Evolutionary conservation across 2,888 invertebrate species (phyloP).

Genomic region (Oeneis ivallda): DNA sequence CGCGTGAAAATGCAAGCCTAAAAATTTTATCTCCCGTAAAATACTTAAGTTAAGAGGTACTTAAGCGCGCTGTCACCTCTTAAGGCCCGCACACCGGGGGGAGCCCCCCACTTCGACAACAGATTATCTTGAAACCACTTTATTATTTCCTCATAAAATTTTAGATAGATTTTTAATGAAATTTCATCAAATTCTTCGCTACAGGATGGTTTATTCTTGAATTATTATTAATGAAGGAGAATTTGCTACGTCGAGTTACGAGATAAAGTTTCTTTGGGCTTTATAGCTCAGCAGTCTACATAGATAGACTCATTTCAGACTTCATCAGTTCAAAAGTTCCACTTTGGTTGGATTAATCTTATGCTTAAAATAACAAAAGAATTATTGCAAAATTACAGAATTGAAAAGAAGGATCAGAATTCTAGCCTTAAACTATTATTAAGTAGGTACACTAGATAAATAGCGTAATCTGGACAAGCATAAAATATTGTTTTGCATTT

Average conservation of each 20-base stretch:
- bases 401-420: no score
- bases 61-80: conserved; percentile 19
- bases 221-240: conserved; percentile 28
- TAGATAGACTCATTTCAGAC: neutral
- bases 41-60: conserved; percentile 9
- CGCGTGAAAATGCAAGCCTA: conserved; percentile 1
- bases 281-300: neutral
- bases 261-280: neutral
- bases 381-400: no score
- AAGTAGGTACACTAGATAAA: no score
- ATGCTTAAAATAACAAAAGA: no score
- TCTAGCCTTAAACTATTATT: no score
- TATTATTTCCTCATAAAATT: conserved; percentile 56
- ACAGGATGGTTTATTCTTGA: conserved; percentile 22
- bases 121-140: conserved; percentile 66
- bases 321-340: neutral
- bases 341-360: neutral
- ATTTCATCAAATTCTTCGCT: conserved; percentile 24
- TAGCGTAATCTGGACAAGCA: no score
- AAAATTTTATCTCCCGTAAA: conserved; percentile 11
- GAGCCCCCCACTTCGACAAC: conserved; percentile 56
- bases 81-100: conserved; percentile 3
- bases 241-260: neutral
- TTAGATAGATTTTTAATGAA: conserved; percentile 34
- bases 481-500: no score